Percentiles rank a stretch among this genome's conserved stretches.
Conservation (phyloP, 2,113 vertebrate genomes). For the Sisor rabdophorus region DNA sequence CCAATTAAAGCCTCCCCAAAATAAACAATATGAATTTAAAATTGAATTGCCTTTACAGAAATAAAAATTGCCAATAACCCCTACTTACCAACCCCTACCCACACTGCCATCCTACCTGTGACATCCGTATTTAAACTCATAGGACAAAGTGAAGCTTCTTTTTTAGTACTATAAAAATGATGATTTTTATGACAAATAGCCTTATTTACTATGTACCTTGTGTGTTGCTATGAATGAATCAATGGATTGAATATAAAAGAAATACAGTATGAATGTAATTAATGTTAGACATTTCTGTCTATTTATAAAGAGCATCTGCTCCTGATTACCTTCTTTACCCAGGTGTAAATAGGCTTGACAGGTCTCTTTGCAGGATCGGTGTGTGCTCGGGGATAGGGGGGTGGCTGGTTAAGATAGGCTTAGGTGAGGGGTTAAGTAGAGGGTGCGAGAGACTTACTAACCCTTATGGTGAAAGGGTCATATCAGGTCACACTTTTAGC, state of each 20-base stretch:
- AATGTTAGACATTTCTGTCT: neutral
- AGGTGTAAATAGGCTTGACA: slow-evolving; percentile 23
- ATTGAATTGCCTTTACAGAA: too few relatives aligned
- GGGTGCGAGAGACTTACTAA: slow-evolving; percentile 39
- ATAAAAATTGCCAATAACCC: too few relatives aligned
- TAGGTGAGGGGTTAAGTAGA: slow-evolving; percentile 42
- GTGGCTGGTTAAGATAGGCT: neutral
- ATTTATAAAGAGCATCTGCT: slow-evolving; percentile 19
- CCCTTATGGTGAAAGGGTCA: slow-evolving; percentile 38
- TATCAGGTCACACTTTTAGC: neutral
- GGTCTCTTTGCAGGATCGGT: slow-evolving; percentile 8
- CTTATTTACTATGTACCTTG: too few relatives aligned
- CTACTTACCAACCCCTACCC: too few relatives aligned
- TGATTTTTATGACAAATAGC: slow-evolving; percentile 2
- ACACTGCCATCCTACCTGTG: too few relatives aligned
- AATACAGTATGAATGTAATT: neutral
- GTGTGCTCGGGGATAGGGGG: neutral
- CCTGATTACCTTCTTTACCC: slow-evolving; percentile 22
- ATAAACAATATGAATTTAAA: too few relatives aligned
- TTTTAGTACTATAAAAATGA: neutral
- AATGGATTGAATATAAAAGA: neutral
- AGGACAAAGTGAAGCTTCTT: neutral
- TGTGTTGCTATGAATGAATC: too few relatives aligned
- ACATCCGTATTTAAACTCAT: neutral
- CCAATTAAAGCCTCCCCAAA: too few relatives aligned